A percentile compares a stretch with the other conserved stretches of the same genome.
phyloP scores from a whole-genome alignment of 2,797 vertebrate genomes.

The Sebastes trivittatus region DNA sequence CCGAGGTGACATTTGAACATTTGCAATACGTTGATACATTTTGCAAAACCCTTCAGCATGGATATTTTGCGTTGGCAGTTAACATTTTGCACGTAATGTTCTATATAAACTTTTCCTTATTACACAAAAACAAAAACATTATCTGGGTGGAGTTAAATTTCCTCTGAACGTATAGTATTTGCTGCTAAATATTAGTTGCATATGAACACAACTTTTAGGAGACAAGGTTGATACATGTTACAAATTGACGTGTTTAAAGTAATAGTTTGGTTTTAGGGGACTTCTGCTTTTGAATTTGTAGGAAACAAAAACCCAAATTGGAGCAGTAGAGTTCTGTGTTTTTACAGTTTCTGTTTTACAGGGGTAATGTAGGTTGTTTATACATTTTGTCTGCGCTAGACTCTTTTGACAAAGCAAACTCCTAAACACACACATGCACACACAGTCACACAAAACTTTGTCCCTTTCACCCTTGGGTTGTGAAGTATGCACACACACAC shows the following conservation, averaged over 20 bases:
- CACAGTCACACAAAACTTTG: not conserved
- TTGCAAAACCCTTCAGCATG: not conserved
- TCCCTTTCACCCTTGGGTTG: conserved; percentile 8
- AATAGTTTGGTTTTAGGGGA: not conserved
- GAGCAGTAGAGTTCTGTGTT: not conserved
- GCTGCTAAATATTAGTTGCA: not conserved
- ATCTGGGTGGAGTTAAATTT: not conserved
- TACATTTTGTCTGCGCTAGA: not conserved
- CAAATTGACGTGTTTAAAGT: not conserved
- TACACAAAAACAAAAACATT: not conserved
- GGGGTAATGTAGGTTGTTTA: not conserved
- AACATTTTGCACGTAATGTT: not conserved
- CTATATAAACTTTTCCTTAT: not conserved
- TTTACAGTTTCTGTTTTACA: not conserved
- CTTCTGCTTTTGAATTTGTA: not conserved
- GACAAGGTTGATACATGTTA: not conserved
- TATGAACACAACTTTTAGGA: not conserved
- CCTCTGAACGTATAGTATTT: not conserved
- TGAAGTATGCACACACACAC: not conserved
- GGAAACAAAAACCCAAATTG: not conserved
- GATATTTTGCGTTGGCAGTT: not conserved
- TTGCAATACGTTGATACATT: not conserved
- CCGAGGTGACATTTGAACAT: not conserved
- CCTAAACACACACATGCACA: not conserved
- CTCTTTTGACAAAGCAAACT: not conserved